Percentiles rank a stretch among this genome's conserved stretches.
phyloP scores from a whole-genome alignment of 2,113 vertebrate species.

The Gorilla gorilla region DNA sequence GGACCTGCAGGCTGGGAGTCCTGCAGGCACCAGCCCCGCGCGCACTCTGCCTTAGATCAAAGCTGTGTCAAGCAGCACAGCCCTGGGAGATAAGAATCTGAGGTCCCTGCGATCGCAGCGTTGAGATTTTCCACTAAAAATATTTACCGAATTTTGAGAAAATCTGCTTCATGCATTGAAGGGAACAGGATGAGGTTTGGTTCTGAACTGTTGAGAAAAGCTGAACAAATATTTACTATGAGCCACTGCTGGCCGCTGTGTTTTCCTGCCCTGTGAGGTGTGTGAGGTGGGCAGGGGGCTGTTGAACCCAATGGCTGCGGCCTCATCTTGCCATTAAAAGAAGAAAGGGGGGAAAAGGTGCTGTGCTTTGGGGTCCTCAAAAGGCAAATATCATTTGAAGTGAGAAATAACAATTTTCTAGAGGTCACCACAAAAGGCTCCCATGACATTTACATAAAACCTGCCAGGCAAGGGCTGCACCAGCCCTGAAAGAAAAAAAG shows the following conservation, averaged over 20 bases:
- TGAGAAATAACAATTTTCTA: background rate
- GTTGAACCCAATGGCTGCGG: accelerated
- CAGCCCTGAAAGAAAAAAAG: background rate
- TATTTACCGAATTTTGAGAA: conserved; percentile 77
- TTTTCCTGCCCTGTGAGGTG: background rate
- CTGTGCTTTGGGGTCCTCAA: background rate
- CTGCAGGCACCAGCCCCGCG: background rate
- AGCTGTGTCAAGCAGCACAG: conserved; percentile 11
- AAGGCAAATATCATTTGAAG: background rate
- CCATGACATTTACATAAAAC: background rate
- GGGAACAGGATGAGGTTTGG: conserved; percentile 72
- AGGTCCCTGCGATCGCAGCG: conserved; percentile 41
- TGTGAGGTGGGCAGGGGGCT: background rate
- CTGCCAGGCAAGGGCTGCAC: no score
- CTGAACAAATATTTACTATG: conserved; percentile 62
- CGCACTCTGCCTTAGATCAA: conserved; percentile 26
- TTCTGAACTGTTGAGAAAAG: conserved; percentile 51
- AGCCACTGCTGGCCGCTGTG: background rate
- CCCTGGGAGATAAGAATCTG: conserved; percentile 72
- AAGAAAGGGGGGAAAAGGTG: no score
- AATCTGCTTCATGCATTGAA: conserved; percentile 49
- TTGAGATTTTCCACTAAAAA: conserved; percentile 78
- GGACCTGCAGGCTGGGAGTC: background rate
- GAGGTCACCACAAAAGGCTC: background rate
- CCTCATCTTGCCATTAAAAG: background rate